Base-by-base conservation (phyloP, 1,140 invertebrate species). In the Halesus radiatus region DNA sequence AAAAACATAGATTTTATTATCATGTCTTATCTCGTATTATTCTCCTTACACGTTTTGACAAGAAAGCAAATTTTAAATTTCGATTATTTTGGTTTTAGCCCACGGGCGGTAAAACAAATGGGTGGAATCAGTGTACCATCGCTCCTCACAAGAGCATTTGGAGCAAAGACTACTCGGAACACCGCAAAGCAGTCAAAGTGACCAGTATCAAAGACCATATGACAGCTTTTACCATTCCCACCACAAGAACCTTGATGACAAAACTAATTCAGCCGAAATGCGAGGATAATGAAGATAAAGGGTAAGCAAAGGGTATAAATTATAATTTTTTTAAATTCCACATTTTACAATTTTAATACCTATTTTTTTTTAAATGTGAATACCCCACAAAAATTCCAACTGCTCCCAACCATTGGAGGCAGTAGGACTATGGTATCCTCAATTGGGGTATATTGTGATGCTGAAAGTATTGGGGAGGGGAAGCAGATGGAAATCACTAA, bases 121-220 rank as follows among this genome's bases (percentile, higher is more conserved):
- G 75, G 62, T 84, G 83, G 83, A 81, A 79, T 73, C 75, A 83
- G 45, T 22, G 20, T 29, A 73, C 26, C 13, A 62, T 81, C 52
- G 83, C 88, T 0, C 84, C 84, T 15, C 87, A 89, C 54, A 86
- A 87, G 0, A 89, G 88, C 76, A 89, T 90, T 29, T 90, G 89
- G 88, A 84, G 82, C 29, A 75, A 66, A 18, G 80, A 80, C 3
- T 89, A 86, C 75, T 78, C n/a, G 7, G 29, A 84, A 18, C 83
- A 87, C 78, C 52, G 87, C 8, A 70, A 75, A 0, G 82, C 87
- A 0, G 7, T 37, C 0, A 82, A 37, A 20, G 87, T 86, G 1
- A 88, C 87, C 86, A 78, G 77, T 22, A 87, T 8, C 13, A 75
- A 32, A n/a, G 29, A 75, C n/a, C 52, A 75, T 13, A 54, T 79